Percentiles rank a stretch among this genome's conserved stretches.
phyloP scores from a whole-genome alignment of 2,888 invertebrate species.

The Brachynemurus nebulosus region DNA sequence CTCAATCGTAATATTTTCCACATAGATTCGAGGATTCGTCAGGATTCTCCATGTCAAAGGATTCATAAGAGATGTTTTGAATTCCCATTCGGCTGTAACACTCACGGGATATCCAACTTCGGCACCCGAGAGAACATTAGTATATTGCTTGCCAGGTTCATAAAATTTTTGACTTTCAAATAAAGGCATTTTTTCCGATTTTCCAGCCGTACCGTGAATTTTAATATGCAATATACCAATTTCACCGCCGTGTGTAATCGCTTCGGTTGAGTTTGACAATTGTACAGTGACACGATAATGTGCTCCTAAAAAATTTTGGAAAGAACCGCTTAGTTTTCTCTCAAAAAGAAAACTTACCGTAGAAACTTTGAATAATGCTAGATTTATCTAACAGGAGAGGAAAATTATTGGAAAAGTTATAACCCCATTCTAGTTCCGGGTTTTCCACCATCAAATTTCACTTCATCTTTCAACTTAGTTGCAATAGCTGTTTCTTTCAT shows the following conservation, averaged over 20 bases:
- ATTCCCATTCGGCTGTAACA: slow-evolving; percentile 53
- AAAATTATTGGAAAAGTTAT: no score
- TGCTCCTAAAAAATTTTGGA: slow-evolving; percentile 53
- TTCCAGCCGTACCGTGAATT: slow-evolving; percentile 38
- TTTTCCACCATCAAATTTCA: no score
- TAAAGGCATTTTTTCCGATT: slow-evolving; percentile 24
- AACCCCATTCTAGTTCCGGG: no score
- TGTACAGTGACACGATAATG: slow-evolving; percentile 65
- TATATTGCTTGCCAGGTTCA: slow-evolving; percentile 58
- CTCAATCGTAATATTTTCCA: slow-evolving; percentile 56
- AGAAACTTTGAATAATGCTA: no score
- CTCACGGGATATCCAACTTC: slow-evolving; percentile 44
- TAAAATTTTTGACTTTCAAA: slow-evolving; percentile 35
- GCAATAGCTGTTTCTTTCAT: no score
- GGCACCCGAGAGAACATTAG: slow-evolving; percentile 49
- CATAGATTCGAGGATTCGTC: slow-evolving; percentile 56
- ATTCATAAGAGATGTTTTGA: slow-evolving; percentile 62
- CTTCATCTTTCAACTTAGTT: no score
- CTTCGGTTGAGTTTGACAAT: slow-evolving; percentile 59
- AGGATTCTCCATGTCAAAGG: slow-evolving; percentile 73
- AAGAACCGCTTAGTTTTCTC: no score
- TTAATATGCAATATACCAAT: slow-evolving; percentile 57
- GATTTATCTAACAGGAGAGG: no score
- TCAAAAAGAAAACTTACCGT: no score
- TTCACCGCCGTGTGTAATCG: slow-evolving; percentile 61